Conservation (phyloP, 2,888 invertebrate species). For the Drosophila neonasuta region DNA sequence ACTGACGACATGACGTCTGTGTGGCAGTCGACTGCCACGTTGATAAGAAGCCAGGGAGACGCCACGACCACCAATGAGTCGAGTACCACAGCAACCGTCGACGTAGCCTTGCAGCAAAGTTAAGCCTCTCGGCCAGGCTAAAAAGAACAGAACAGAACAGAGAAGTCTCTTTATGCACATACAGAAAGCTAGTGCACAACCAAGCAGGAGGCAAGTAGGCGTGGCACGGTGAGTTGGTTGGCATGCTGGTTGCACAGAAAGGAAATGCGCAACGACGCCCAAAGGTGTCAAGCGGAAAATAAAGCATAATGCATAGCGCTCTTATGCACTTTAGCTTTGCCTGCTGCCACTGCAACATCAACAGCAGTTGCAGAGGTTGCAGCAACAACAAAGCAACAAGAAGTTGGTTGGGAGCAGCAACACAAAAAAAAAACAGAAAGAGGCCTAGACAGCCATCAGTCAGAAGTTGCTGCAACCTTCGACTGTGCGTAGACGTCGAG, state of each 20-base stretch:
- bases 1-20: constrained; percentile 63
- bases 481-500: constrained; percentile 30
- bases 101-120: constrained; percentile 15
- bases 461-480: constrained; percentile 19
- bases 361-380: constrained; percentile 5
- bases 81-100: constrained; percentile 25
- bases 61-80: constrained; percentile 9
- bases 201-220: not conserved
- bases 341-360: constrained; percentile 15
- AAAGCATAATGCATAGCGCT: constrained; percentile 66
- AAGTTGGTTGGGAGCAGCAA: not conserved
- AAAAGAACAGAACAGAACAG: constrained; percentile 12
- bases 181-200: constrained; percentile 34
- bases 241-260: constrained; percentile 46
- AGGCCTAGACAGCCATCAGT: constrained; percentile 52
- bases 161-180: constrained; percentile 26
- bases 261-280: constrained; percentile 76
- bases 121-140: constrained; percentile 24
- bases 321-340: constrained; percentile 49
- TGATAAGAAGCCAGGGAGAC: constrained; percentile 63
- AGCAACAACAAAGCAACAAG: constrained; percentile 3
- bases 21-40: constrained; percentile 51
- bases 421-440: not conserved
- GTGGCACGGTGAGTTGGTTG: not conserved
- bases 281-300: constrained; percentile 77